These are phyloP conservation scores for Brachionus sp. DNA, from an alignment of 1,140 invertebrate genomes.

Conservation along the genomic window DNA sequence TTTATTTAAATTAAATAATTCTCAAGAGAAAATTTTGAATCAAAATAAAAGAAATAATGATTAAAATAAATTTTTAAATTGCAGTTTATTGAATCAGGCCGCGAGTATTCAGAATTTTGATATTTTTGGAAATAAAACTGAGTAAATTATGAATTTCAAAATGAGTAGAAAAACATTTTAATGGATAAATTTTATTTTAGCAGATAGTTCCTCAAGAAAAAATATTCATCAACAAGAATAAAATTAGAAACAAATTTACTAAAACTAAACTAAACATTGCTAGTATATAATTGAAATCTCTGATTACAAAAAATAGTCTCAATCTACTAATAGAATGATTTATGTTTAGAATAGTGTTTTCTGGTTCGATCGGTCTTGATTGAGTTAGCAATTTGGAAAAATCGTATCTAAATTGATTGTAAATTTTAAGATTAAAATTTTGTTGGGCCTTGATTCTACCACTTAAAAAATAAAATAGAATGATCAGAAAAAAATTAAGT, in stretches of 20 bases:
- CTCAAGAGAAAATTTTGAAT: not conserved
- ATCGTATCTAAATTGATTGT: constrained; percentile 10
- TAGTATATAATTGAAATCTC: not conserved
- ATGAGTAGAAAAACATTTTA: not conserved
- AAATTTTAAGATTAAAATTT: not conserved
- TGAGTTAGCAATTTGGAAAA: not conserved
- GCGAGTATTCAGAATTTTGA: not conserved
- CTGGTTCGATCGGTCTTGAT: not conserved
- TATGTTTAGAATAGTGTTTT: not conserved
- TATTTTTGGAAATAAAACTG: not conserved
- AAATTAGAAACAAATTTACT: not conserved
- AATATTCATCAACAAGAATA: not conserved
- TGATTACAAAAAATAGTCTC: not conserved
- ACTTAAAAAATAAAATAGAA: not conserved
- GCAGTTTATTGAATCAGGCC: no score
- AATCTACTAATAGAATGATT: constrained; percentile 16
- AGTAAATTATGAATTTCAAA: not conserved
- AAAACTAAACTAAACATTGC: not conserved
- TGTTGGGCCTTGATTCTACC: not conserved
- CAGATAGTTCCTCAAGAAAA: not conserved
- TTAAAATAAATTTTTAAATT: no score
- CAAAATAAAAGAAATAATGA: no score
- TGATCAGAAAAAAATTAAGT: not conserved
- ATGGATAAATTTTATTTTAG: not conserved
- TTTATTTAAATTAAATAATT: not conserved